A percentile compares a stretch with the other conserved stretches of the same genome.
Evolutionary conservation across 2,113 vertebrate species (phyloP).

Genomic region (Petaurus breviceps): DNA sequence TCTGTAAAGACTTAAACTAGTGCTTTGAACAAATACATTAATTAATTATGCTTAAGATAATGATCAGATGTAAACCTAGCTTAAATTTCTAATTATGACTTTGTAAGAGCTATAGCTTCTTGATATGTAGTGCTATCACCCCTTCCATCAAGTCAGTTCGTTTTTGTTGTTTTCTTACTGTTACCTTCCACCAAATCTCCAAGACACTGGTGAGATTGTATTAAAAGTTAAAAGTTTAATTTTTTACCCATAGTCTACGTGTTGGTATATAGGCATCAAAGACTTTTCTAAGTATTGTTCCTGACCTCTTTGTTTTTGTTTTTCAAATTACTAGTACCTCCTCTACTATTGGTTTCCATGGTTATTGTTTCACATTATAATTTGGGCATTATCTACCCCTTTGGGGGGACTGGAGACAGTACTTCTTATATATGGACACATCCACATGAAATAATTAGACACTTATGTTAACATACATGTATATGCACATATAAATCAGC

Average conservation of each 20-base stretch:
- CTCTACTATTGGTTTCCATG: not conserved
- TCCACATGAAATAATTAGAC: not conserved
- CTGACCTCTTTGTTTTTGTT: not conserved
- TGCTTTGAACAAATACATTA: not conserved
- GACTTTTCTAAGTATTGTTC: not conserved
- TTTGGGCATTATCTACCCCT: not conserved
- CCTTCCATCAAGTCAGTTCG: not conserved
- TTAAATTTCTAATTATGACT: not conserved
- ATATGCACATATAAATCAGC: not conserved
- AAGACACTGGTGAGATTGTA: not conserved
- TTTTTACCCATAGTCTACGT: not conserved
- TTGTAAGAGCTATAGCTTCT: not conserved
- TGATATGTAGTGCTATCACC: not conserved
- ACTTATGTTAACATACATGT: not conserved
- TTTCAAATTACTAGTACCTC: not conserved
- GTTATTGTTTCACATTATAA: not conserved
- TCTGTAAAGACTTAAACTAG: conserved; percentile 43
- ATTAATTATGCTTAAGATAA: not conserved
- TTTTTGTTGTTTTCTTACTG: not conserved
- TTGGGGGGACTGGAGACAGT: not conserved
- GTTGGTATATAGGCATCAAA: not conserved
- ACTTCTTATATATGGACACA: not conserved
- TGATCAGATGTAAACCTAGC: not conserved
- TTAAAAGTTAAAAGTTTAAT: not conserved
- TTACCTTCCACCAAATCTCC: not conserved